Evolutionary conservation across 2,888 invertebrate genomes (phyloP).

Genomic region (Leptothorax acervorum): DNA sequence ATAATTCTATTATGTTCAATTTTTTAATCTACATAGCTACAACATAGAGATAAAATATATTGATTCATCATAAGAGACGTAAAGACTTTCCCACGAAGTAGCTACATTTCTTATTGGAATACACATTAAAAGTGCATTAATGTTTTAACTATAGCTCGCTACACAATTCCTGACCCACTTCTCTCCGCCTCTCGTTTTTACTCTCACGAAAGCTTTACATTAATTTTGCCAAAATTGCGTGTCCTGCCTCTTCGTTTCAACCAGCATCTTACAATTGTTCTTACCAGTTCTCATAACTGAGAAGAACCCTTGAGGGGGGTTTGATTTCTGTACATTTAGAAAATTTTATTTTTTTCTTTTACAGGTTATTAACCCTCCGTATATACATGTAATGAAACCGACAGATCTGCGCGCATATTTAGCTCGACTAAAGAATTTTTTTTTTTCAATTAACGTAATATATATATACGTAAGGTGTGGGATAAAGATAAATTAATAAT

Average conservation of each 20-base stretch:
- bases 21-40: background rate
- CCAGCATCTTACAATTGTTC: background rate
- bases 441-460: background rate
- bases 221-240: slow-evolving; percentile 63
- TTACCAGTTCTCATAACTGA: slow-evolving; percentile 38
- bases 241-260: slow-evolving; percentile 44
- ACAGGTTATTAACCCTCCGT: background rate
- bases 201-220: slow-evolving; percentile 73
- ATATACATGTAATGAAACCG: background rate
- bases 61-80: background rate
- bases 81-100: slow-evolving; percentile 21
- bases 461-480: background rate
- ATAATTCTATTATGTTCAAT: background rate
- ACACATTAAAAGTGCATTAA: slow-evolving; percentile 66
- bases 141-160: slow-evolving; percentile 60
- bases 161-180: slow-evolving; percentile 51
- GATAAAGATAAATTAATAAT: background rate
- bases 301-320: slow-evolving; percentile 54
- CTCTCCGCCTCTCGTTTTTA: slow-evolving; percentile 55
- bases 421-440: background rate
- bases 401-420: background rate
- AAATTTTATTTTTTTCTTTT: slow-evolving; percentile 29
- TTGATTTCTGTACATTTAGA: slow-evolving; percentile 29
- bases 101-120: slow-evolving; percentile 61
- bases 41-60: background rate